Base-by-base conservation (phyloP, 2,113 vertebrate species). In the Protobothrops flavoviridis region DNA sequence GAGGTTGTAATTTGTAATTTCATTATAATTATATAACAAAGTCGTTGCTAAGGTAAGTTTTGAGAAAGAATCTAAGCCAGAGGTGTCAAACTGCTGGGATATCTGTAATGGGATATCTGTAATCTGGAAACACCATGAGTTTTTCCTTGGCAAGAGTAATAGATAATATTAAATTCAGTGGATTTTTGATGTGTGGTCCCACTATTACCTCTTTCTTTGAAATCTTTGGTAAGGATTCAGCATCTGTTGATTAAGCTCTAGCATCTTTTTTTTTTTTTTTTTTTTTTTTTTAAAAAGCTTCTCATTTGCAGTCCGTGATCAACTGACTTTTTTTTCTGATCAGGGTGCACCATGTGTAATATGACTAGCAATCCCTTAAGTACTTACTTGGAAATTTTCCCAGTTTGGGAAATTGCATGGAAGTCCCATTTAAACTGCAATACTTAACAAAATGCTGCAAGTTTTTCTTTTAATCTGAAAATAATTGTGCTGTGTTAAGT, bases 381-480 rank as follows among this genome's bases (percentile, higher is more conserved):
- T 93, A 91, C 90, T 92, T 81, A 0, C 90, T 95, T 95, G 96
- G 94, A 94, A 21, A 1, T 59, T 52, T 91, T 53, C 91, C 94
- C 85, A 1, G 74, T 92, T 59, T 91, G 86, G 23, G 23, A 61
- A 48, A 24, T 69, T 59, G 88, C 26, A 81, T 45, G 5, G 61
- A 74, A 61, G 57, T 2, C 12, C 23, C 29, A 56, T 93, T 17
- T 26, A 5, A 3, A 33, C 23, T 50, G 10, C 43, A 21, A 15
- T 89, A 55, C n/a, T 94, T 91, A 93, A 90, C 45, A 74, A 1
- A 13, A 20, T 5, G 64, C 29, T 1, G 0, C 26, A 86, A 11
- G 85, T 86, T 48, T 45, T 86, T 50, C 45, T 45, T 86, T 86
- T 9, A 48, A 9, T 1, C 50, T 59, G 23, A 26, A 33, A n/a